These are phyloP conservation scores for Myotis findleyi DNA, from an alignment of 2,797 vertebrate genomes.

Conservation along the genomic window DNA sequence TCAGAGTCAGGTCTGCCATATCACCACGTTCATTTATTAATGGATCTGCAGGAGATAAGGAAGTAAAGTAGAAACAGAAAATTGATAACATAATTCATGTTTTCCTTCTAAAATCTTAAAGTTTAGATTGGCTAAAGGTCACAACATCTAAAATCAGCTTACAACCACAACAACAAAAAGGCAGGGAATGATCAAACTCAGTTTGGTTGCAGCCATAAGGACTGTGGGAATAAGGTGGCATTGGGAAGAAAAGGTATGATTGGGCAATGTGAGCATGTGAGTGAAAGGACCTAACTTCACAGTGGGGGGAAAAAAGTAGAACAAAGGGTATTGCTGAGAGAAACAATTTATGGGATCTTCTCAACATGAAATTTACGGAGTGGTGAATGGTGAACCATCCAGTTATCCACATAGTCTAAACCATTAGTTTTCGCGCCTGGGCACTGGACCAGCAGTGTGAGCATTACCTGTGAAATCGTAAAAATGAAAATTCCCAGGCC, in stretches of 20 bases:
- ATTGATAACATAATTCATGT: background rate
- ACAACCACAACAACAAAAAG: background rate
- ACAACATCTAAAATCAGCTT: background rate
- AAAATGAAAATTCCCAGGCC: background rate
- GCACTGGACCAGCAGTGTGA: background rate
- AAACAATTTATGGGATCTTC: background rate
- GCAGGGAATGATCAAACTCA: background rate
- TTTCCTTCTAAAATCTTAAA: slow-evolving; percentile 47
- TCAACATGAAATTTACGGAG: background rate
- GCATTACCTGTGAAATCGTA: background rate
- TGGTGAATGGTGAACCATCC: background rate
- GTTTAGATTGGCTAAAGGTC: slow-evolving; percentile 5
- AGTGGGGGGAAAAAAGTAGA: background rate
- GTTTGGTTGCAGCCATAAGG: background rate
- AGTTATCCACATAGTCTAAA: background rate
- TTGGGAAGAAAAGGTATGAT: background rate
- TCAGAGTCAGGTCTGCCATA: background rate
- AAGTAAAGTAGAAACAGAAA: slow-evolving; percentile 4
- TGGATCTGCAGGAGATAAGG: background rate
- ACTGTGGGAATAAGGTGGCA: background rate
- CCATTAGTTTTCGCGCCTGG: background rate
- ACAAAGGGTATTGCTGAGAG: background rate
- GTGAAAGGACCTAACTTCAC: background rate
- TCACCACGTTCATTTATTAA: slow-evolving; percentile 43
- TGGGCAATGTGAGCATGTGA: background rate